These are phyloP conservation scores for Folsomia manolachei DNA, from an alignment of 2,888 invertebrate species.

Conservation along the genomic window DNA sequence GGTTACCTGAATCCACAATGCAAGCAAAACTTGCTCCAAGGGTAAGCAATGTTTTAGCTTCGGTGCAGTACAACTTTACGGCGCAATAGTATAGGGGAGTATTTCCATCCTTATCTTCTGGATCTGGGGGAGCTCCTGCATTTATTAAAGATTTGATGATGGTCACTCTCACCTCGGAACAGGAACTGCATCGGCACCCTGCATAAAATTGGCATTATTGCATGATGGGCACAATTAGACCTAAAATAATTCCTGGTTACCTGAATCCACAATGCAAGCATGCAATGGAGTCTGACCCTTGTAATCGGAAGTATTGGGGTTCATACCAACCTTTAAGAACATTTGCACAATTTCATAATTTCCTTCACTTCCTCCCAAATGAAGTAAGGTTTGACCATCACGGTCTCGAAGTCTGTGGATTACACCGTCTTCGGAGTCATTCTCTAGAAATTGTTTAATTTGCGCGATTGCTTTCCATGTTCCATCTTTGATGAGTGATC, in stretches of 20 bases:
- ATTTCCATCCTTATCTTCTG: conserved; percentile 25
- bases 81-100: conserved; percentile 33
- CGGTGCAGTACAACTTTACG: conserved; percentile 10
- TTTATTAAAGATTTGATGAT: conserved; percentile 26
- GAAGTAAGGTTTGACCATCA: conserved; percentile 24
- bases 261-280: conserved; percentile 25
- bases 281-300: conserved; percentile 32
- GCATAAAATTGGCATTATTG: too few species aligned
- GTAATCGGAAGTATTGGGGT: conserved; percentile 28
- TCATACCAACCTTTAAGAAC: conserved; percentile 25
- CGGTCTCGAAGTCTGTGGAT: not conserved
- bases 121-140: conserved; percentile 20
- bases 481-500: not conserved
- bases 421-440: not conserved
- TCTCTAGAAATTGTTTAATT: not conserved
- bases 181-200: conserved; percentile 32
- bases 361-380: conserved; percentile 19
- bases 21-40: too few species aligned
- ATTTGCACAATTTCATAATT: conserved; percentile 21
- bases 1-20: too few species aligned
- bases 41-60: conserved; percentile 24
- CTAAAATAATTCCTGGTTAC: conserved; percentile 17
- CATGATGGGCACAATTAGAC: too few species aligned
- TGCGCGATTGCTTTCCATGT: not conserved
- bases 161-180: conserved; percentile 12